phyloP scores from a whole-genome alignment of 2,888 invertebrate genomes.

The Drosophila heteroneura region DNA sequence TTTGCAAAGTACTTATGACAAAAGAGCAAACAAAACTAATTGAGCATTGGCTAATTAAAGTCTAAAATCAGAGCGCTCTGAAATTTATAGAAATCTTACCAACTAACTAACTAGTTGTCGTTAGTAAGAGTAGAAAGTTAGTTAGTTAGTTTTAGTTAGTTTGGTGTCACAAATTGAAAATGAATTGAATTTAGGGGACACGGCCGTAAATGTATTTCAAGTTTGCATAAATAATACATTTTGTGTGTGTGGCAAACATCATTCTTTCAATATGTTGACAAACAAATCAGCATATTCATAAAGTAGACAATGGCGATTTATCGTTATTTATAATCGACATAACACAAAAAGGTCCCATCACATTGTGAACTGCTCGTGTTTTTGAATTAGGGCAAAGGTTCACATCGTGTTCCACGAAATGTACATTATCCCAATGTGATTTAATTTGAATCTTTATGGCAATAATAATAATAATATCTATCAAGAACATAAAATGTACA shows the following conservation, averaged over 20 bases:
- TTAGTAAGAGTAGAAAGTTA: not conserved
- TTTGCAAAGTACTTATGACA: constrained; percentile 11
- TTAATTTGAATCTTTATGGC: not conserved
- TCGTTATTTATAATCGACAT: constrained; percentile 26
- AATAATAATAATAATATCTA: not conserved
- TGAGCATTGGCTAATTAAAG: constrained; percentile 51
- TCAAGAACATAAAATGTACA: not conserved
- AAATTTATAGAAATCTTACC: not conserved
- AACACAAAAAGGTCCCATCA: constrained; percentile 18
- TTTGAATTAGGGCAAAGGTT: not conserved
- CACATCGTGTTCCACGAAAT: not conserved
- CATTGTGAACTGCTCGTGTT: not conserved
- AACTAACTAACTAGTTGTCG: constrained; percentile 1
- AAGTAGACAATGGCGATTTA: constrained; percentile 14
- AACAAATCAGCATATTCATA: constrained; percentile 69
- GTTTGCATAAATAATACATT: constrained; percentile 55
- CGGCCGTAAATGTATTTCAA: constrained; percentile 29
- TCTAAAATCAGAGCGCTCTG: not conserved
- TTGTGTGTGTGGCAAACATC: constrained; percentile 24
- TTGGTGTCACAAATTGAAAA: not conserved
- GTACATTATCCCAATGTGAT: not conserved
- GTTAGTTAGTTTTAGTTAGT: constrained; percentile 8
- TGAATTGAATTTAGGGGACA: not conserved
- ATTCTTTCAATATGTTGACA: constrained; percentile 72
- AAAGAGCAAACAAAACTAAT: constrained; percentile 37